A percentile compares a stretch with the other conserved stretches of the same genome.
These are phyloP conservation scores for Drosophila santomea DNA, from an alignment of 1,140 invertebrate genomes.

Conservation along the genomic window DNA sequence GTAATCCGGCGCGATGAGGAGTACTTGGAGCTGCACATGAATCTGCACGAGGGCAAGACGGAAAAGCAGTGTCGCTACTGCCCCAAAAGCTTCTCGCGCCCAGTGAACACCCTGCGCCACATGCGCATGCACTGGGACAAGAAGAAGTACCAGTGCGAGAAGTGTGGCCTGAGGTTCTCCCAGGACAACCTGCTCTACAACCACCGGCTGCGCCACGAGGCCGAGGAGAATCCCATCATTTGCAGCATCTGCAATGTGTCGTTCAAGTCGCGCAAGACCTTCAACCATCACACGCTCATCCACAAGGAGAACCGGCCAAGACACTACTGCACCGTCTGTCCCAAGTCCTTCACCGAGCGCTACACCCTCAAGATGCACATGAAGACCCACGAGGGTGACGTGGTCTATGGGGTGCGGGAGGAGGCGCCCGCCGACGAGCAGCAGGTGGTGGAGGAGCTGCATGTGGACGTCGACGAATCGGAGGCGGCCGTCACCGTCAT, in stretches of 20 bases:
- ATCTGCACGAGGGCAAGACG: constrained; percentile 78
- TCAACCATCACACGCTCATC: constrained; percentile 77
- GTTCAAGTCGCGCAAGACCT: constrained; percentile 79
- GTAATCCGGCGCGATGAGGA: constrained; percentile 75
- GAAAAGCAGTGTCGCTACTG: constrained; percentile 80
- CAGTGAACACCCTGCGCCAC: constrained; percentile 76
- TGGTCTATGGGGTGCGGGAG: constrained; percentile 65
- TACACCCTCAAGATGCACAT: constrained; percentile 84
- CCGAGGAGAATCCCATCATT: constrained; percentile 79
- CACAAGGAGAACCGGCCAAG: constrained; percentile 78
- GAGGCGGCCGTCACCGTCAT: constrained; percentile 73
- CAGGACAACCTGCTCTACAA: constrained; percentile 78
- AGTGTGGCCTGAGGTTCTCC: constrained; percentile 76
- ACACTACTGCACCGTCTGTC: constrained; percentile 72
- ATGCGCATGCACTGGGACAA: constrained; percentile 84
- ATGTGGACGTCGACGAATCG: constrained; percentile 73
- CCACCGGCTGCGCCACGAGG: constrained; percentile 75
- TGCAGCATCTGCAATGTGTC: constrained; percentile 81
- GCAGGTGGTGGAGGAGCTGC: constrained; percentile 70
- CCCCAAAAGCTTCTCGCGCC: constrained; percentile 72
- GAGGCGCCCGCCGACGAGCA: constrained; percentile 61
- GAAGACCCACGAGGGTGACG: constrained; percentile 74
- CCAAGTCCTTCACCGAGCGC: constrained; percentile 79
- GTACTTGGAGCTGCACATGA: constrained; percentile 82
- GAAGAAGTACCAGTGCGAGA: constrained; percentile 82